Conservation (phyloP, 2,113 vertebrate species). For the Psilopsiagon aurifrons region DNA sequence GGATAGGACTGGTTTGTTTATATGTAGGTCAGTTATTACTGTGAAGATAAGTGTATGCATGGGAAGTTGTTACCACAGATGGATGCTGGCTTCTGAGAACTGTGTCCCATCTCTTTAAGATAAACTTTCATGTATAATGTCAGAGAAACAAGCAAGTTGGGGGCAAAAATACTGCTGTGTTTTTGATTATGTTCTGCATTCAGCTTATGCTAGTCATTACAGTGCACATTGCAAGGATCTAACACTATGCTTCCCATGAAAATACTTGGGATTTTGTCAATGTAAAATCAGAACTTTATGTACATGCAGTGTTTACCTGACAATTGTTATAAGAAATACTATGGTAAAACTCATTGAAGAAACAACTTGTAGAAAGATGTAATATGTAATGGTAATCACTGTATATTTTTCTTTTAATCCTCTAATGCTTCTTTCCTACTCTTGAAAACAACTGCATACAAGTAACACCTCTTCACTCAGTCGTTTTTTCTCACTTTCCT, state of each 20-base stretch:
- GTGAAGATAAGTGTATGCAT: not conserved
- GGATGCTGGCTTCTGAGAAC: not conserved
- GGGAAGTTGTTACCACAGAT: constrained; percentile 9
- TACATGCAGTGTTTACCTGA: not conserved
- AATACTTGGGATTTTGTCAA: not conserved
- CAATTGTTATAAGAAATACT: not conserved
- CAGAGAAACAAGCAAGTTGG: not conserved
- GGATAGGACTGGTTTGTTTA: constrained; percentile 15
- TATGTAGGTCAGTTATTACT: constrained; percentile 21
- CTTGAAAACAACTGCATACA: not conserved
- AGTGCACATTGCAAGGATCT: not conserved
- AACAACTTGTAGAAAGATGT: not conserved
- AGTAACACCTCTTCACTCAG: not conserved
- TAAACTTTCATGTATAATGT: not conserved
- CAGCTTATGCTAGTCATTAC: not conserved
- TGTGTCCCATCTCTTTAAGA: not conserved
- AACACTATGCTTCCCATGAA: not conserved
- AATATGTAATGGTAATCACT: not conserved
- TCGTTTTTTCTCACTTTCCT: not conserved
- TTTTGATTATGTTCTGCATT: not conserved
- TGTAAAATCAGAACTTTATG: not conserved
- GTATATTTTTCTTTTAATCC: not conserved
- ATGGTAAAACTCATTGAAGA: not conserved
- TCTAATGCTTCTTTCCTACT: not conserved
- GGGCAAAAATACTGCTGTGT: not conserved